These are phyloP conservation scores for Drosophila nigricruria DNA, from an alignment of 2,888 invertebrate genomes.

Conservation along the genomic window DNA sequence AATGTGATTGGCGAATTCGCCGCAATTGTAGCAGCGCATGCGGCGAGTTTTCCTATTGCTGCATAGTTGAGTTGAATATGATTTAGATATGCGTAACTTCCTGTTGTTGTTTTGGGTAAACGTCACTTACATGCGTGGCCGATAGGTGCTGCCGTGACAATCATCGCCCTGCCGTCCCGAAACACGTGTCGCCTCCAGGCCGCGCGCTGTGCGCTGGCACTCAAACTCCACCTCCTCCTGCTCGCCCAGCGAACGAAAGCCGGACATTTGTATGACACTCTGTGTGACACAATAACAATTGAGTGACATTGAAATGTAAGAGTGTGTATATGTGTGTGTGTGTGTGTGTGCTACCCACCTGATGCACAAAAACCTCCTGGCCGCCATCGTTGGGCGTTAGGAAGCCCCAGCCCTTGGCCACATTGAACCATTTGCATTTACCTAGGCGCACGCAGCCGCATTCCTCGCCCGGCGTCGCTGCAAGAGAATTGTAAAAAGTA, in stretches of 20 bases:
- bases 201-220: conserved; percentile 93
- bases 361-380: conserved; percentile 97
- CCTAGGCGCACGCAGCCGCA: conserved; percentile 88
- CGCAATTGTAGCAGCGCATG: conserved; percentile 97
- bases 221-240: conserved; percentile 96
- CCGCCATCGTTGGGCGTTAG: conserved; percentile 95
- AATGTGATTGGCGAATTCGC: conserved; percentile 96
- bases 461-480: conserved; percentile 75
- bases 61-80: conserved; percentile 5
- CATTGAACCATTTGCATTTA: conserved; percentile 98
- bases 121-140: conserved; percentile 87
- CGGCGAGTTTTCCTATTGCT: conserved; percentile 90
- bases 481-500: conserved; percentile 22
- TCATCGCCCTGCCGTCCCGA: conserved; percentile 91
- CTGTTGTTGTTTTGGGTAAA: not conserved
- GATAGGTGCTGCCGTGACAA: conserved; percentile 92
- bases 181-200: conserved; percentile 94
- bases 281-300: conserved; percentile 83
- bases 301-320: conserved; percentile 8
- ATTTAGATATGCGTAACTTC: not conserved
- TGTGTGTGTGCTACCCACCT: conserved; percentile 87
- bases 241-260: conserved; percentile 93
- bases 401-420: conserved; percentile 97
- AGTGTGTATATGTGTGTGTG: not conserved
- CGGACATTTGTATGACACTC: conserved; percentile 96